A percentile compares a stretch with the other conserved stretches of the same genome.
phyloP scores from a whole-genome alignment of 2,113 vertebrate genomes.

The Leptobrachium ailaonicum region DNA sequence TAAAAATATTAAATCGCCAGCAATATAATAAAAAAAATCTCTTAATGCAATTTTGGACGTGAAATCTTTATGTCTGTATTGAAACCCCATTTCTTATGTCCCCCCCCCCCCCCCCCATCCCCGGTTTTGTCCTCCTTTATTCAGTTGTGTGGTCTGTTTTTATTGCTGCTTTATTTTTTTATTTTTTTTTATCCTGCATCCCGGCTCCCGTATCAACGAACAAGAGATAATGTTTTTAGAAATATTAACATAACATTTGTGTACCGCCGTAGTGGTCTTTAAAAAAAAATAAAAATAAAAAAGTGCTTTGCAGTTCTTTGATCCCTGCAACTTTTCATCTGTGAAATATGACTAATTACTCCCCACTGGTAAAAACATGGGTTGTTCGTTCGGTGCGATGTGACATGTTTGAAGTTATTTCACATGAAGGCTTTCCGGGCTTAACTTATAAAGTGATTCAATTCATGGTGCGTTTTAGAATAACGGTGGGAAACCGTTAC shows the following conservation, averaged over 20 bases:
- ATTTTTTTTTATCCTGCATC: neutral
- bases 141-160: neutral
- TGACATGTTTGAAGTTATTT: conserved; percentile 1
- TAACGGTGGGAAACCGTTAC: neutral
- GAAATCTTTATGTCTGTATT: too few species aligned
- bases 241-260: neutral
- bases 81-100: too few species aligned
- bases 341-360: conserved; percentile 11
- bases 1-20: too few species aligned
- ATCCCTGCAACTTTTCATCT: conserved; percentile 11
- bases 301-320: neutral
- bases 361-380: neutral
- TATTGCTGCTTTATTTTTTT: neutral
- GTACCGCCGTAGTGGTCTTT: neutral
- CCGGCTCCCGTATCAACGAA: neutral
- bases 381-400: neutral
- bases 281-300: neutral
- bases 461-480: neutral
- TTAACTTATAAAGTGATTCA: neutral
- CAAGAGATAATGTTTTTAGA: neutral
- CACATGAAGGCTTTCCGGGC: neutral
- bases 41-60: too few species aligned
- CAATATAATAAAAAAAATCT: too few species aligned
- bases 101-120: too few species aligned
- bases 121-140: neutral